Base-by-base conservation (phyloP, 2,113 vertebrate genomes). In the Furnarius figulus region DNA sequence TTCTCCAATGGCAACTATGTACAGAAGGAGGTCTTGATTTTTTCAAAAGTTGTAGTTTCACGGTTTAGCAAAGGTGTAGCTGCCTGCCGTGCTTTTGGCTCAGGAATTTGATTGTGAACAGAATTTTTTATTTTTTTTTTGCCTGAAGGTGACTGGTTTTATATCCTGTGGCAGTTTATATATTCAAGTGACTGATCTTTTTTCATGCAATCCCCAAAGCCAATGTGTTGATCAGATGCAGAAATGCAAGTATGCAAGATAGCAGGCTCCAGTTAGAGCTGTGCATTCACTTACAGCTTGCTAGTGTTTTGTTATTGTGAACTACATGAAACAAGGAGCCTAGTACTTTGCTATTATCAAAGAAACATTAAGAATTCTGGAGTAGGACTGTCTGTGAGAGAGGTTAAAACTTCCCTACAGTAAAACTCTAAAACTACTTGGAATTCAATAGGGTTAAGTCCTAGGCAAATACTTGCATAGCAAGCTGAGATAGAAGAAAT, bases 11-110 rank as follows among this genome's bases (percentile, higher is more conserved):
- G 73, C 81, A 90, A 17, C 81, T 50, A 3, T 67, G 15, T 68
- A 37, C 30, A 53, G 79, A 18, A 87, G 78, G 47, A 95, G 37
- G 87, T 85, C 55, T 75, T 74, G 82, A 63, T 95, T 97, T 95
- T 42, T 97, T 83, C 74, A 79, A 40, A 90, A 92, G 47, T 76
- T 47, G 63, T 23, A 31, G 30, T 67, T 87, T 86, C 67, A 63
- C 52, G 55, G 20, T 59, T 78, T 52, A 68, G 58, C 62, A 61
- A 67, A 77, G 77, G 40, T 31, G 52, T 73, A 65, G 31, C 62
- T 42, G 23, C 55, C 39, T 86, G 49, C n/a, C 66, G 90, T 52
- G 63, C 44, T 85, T 81, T 87, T 68, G 33, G 37, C 33, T 77
- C 16, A n/a, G 63, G 47, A 71, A 37, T 55, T 90, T 83, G 40